Conservation (phyloP, 2,888 invertebrate genomes). For the Cataglyphis livida region DNA sequence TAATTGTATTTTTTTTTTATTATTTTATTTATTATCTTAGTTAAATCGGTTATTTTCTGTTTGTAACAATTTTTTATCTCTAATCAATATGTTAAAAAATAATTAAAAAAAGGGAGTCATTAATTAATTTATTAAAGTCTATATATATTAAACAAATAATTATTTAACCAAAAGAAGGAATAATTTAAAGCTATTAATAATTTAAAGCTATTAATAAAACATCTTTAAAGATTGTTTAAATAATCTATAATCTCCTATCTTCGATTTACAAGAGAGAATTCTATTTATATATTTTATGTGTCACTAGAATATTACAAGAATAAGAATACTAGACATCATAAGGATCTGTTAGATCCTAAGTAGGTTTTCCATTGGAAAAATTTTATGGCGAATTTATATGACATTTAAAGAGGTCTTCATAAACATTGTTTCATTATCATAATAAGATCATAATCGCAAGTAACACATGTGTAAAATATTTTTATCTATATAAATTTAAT, state of each 20-base stretch:
- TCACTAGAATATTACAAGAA: too few species aligned
- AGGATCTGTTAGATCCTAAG: too few species aligned
- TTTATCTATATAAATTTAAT: not conserved
- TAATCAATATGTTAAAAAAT: not conserved
- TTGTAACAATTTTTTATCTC: not conserved
- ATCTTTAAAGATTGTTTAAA: not conserved
- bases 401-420: not conserved
- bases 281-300: too few species aligned
- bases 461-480: not conserved
- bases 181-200: not conserved
- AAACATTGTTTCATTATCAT: not conserved
- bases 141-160: not conserved
- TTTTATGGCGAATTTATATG: not conserved
- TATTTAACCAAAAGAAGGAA: not conserved
- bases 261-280: too few species aligned
- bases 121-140: not conserved
- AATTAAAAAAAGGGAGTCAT: not conserved
- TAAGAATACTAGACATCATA: too few species aligned
- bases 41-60: not conserved
- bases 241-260: too few species aligned
- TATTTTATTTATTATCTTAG: not conserved
- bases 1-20: slow-evolving; percentile 5
- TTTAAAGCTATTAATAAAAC: too few species aligned
- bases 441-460: not conserved
- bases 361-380: not conserved